Evolutionary conservation across 2,797 vertebrate species (phyloP).

Genomic region (Ispidina lecontei): DNA sequence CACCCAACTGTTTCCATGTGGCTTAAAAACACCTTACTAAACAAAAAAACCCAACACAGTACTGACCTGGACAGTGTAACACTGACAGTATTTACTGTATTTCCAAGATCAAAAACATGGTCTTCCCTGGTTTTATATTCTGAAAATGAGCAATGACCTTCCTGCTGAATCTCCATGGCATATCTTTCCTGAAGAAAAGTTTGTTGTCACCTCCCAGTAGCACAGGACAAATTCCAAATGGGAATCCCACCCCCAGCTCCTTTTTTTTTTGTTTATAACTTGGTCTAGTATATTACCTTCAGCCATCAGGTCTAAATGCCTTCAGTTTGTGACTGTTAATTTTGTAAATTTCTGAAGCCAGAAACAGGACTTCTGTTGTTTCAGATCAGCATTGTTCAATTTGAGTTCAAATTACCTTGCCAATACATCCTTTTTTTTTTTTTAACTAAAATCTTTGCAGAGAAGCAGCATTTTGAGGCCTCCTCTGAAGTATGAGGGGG

Average conservation of each 20-base stretch:
- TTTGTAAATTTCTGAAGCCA: background rate
- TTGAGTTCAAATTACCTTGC: background rate
- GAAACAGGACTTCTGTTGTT: background rate
- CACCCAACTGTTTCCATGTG: background rate
- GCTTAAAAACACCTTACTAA: background rate
- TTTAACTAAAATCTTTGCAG: background rate
- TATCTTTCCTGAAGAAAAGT: background rate
- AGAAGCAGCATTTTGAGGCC: background rate
- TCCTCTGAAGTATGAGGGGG: background rate
- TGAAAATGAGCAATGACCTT: background rate
- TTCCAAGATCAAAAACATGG: background rate
- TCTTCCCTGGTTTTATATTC: background rate
- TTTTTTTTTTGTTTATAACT: background rate
- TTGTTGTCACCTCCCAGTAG: background rate
- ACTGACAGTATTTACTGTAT: background rate
- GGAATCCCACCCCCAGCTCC: background rate
- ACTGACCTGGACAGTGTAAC: background rate
- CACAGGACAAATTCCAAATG: background rate
- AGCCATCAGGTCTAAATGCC: background rate
- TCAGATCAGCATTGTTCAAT: background rate
- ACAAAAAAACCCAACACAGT: background rate
- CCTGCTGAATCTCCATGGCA: background rate
- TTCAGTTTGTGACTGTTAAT: background rate
- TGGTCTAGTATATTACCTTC: background rate
- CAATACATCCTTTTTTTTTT: background rate